Base-by-base conservation (phyloP, 35 echinoderm and acorn worm species). In the Anneissia japonica region DNA sequence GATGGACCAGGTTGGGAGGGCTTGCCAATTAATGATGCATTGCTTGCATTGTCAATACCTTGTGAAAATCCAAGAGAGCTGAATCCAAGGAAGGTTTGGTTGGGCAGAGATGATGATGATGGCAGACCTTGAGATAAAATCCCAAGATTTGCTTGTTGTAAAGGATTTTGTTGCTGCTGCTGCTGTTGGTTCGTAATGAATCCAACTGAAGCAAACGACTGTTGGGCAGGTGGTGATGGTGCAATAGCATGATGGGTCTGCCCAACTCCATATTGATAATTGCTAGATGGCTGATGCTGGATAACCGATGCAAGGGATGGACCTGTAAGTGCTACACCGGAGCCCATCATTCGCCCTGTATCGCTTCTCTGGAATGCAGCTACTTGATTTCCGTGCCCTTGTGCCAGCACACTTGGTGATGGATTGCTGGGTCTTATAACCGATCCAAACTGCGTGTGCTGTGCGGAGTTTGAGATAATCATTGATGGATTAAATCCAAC, bases 31-130 rank as follows among this genome's bases (percentile, higher is more conserved):
- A 39, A 23, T n/a, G 79, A 38, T 39, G 38, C 79, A 81, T 30
- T 81, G 31, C 35, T 79, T 33, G 77, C 11, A 19, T 34, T 36
- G 16, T 38, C 38, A 6, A 39, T 3, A 10, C 35, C 79, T 10
- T 38, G 79, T 81, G 79, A 38, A 26, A 38, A 81, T 39, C 35
- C 79, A 38, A 39, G 79, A 23, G 79, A 81, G 31, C 35, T 38
- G 21, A 64, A 64, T 23, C 51, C 51, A 81, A 39, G n/a, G 36
- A 38, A 81, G 12, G 35, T 39, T 40, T 81, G 79, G 26, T 32
- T 23, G 3, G 79, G 37, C 10, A 38, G 37, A 81, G 34, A 81
- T 23, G 32, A 39, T 23, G 32, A 39, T 23, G 38, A 36, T 39
- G 35, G 79, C 38, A 38, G 35, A 12, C 19, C 19, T 37, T 77